A percentile compares a stretch with the other conserved stretches of the same genome.
Conservation (phyloP, 2,113 vertebrate species). For the Calyptomena viridis region DNA sequence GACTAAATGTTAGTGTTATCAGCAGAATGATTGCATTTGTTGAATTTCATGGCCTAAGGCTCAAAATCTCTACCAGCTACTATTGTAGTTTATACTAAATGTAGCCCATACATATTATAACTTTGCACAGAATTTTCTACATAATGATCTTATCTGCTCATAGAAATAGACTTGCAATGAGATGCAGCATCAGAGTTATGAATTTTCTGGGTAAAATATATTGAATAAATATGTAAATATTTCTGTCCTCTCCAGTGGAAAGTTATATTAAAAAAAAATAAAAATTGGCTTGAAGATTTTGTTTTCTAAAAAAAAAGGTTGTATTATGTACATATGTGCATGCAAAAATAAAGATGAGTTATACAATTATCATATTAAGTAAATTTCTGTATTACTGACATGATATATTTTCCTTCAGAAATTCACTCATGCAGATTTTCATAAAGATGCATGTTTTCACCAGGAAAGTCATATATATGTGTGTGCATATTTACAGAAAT, state of each 20-base stretch:
- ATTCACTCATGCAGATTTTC: not conserved
- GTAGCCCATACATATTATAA: not conserved
- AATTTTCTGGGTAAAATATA: constrained; percentile 3
- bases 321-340: not conserved
- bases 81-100: constrained; percentile 25
- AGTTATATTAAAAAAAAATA: not conserved
- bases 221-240: constrained; percentile 27
- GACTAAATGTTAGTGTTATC: constrained; percentile 10
- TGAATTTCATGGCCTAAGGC: constrained; percentile 49
- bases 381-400: not conserved
- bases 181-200: not conserved
- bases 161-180: constrained; percentile 25
- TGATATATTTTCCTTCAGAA: not conserved
- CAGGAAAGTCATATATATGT: not conserved
- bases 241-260: not conserved
- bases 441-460: not conserved
- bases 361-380: not conserved
- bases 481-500: not conserved
- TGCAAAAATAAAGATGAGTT: not conserved
- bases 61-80: constrained; percentile 7
- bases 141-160: not conserved
- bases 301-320: not conserved
- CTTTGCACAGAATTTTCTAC: constrained; percentile 27
- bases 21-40: constrained; percentile 30
- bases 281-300: not conserved